phyloP scores from a whole-genome alignment of 2,888 invertebrate genomes.

The Tipula unca region DNA sequence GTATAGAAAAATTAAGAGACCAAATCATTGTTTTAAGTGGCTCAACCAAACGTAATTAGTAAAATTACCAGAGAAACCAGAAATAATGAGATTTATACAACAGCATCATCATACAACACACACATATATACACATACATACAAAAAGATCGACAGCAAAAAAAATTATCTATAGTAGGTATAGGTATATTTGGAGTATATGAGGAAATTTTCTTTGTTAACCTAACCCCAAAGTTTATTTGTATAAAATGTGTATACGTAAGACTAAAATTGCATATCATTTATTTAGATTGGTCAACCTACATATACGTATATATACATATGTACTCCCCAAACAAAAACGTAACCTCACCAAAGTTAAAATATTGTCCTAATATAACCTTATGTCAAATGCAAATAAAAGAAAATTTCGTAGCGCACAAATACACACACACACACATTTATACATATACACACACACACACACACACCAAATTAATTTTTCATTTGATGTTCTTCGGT shows the following conservation, averaged over 20 bases:
- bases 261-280: neutral
- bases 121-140: too few species aligned
- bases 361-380: neutral
- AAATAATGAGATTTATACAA: too few species aligned
- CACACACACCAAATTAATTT: neutral
- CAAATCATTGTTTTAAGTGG: neutral
- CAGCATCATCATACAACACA: too few species aligned
- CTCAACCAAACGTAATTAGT: neutral
- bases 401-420: neutral
- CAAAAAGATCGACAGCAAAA: too few species aligned
- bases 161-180: too few species aligned
- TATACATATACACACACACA: neutral
- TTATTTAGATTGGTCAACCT: conserved; percentile 8
- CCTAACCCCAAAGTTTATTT: neutral
- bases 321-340: neutral
- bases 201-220: neutral
- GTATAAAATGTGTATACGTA: neutral
- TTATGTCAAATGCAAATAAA: neutral
- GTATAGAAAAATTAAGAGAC: neutral
- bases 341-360: neutral
- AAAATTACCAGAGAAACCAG: neutral
- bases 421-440: neutral
- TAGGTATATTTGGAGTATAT: neutral
- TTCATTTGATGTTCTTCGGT: neutral
- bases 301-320: too few species aligned